Base-by-base conservation (phyloP, 1,140 invertebrate genomes). In the Drosophila mayri region DNA sequence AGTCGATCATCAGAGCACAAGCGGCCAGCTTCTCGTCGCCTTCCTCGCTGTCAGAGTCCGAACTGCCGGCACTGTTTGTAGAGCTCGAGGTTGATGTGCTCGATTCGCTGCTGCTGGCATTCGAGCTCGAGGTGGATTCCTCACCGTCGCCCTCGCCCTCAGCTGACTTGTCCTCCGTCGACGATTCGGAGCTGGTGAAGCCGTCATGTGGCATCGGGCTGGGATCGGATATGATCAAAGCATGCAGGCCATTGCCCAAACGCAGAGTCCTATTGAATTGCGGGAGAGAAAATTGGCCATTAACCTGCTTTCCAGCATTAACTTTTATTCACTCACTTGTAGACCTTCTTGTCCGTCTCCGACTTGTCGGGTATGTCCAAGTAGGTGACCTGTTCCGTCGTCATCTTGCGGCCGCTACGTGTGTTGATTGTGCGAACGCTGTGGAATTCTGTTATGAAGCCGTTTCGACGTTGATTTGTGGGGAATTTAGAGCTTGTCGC, bases 1-100 rank as follows among this genome's bases (percentile, higher is more conserved):
- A 96, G 41, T 95, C 94, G 14, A 97, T 94, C 62, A 94, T 94
- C 4, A 97, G 88, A 9, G 95, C 95, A 86, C 96, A 96, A 3
- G 96, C 96, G 41, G 96, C 96, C 94, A 96, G 78, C 72, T 92
- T 93, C 41, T 92, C 88, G 35, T 94, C 94, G 2, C 85, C 86
- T 38, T 81, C 90, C 43, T 94, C 93, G 37, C 76, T 77, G 10
- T 93, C 92, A 2, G 92, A 90, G 43, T 93, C 93, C 8, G 81
- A 90, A 58, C 93, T 38, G 10, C 93, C 25, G 7, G 41, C 67
- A 9, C 76, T 66, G 35, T 59, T 70, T 3, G 85, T 47, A 22
- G 46, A 73, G 11, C 63, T 62, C 7, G 64, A 67, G 4, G 77
- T 41, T 71, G 91, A 79, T n/a, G 25, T 30, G 22, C 40, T 78